Evolutionary conservation across 2,888 invertebrate species (phyloP).

Genomic region (Bugulina stolonifera): DNA sequence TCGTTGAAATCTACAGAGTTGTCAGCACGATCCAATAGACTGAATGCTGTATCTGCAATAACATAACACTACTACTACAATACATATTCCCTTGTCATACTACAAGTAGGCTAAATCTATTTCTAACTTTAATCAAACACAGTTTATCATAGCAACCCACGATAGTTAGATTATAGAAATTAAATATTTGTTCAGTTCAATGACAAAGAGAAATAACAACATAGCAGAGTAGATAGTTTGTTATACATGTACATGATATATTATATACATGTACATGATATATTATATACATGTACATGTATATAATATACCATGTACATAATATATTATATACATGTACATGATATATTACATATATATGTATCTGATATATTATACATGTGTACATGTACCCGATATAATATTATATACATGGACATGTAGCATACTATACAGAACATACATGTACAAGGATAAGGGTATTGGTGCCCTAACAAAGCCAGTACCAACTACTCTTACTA

Average conservation of each 20-base stretch:
- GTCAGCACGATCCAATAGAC: conserved; percentile 11
- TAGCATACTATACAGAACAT: not conserved
- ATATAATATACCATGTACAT: not conserved
- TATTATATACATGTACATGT: not conserved
- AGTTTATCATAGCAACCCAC: too few species aligned
- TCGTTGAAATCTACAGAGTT: conserved; percentile 6
- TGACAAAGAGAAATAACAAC: too few species aligned
- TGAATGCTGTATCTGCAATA: not conserved
- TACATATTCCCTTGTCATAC: too few species aligned
- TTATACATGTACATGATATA: not conserved
- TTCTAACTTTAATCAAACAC: too few species aligned
- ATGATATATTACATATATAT: not conserved
- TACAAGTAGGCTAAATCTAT: too few species aligned
- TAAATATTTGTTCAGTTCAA: too few species aligned
- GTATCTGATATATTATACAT: not conserved
- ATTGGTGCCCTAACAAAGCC: too few species aligned
- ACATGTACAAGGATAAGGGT: too few species aligned
- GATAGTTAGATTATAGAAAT: too few species aligned
- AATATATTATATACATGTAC: not conserved
- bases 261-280: not conserved
- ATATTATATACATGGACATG: not conserved
- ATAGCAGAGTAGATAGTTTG: too few species aligned
- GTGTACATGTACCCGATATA: not conserved
- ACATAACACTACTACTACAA: too few species aligned
- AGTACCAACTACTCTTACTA: too few species aligned